Percentiles rank a stretch among this genome's conserved stretches.
Evolutionary conservation across 2,113 vertebrate species (phyloP).

Genomic region (Xiphophorus couchianus): DNA sequence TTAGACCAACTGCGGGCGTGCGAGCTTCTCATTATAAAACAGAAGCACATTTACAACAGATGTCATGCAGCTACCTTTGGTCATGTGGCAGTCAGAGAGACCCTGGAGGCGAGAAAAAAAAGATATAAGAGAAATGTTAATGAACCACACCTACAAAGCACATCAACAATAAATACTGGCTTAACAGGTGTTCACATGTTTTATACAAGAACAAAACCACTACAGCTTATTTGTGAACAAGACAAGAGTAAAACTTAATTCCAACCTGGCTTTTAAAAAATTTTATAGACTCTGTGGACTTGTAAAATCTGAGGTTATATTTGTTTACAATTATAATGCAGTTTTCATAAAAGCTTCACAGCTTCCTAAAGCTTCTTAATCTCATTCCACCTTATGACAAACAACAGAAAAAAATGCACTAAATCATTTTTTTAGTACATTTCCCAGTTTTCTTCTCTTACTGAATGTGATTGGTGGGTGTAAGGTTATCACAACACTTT

Average conservation of each 20-base stretch:
- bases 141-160: background rate
- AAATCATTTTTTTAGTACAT: too few species aligned
- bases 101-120: constrained; percentile 52
- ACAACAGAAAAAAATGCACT: too few species aligned
- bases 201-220: background rate
- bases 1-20: background rate
- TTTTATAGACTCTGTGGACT: background rate
- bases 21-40: background rate
- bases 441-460: too few species aligned
- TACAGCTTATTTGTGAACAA: background rate
- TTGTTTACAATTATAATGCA: background rate
- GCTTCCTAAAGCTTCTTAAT: background rate
- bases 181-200: background rate
- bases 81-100: constrained; percentile 61
- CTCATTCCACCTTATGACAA: background rate
- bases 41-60: background rate
- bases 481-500: too few species aligned
- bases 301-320: background rate
- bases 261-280: background rate
- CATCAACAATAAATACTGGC: background rate
- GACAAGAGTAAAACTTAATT: background rate
- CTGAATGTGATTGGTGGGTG: too few species aligned
- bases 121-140: background rate
- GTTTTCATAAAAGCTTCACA: background rate
- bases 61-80: constrained; percentile 52